phyloP scores from a whole-genome alignment of 2,797 vertebrate genomes.

The Pterois miles region DNA sequence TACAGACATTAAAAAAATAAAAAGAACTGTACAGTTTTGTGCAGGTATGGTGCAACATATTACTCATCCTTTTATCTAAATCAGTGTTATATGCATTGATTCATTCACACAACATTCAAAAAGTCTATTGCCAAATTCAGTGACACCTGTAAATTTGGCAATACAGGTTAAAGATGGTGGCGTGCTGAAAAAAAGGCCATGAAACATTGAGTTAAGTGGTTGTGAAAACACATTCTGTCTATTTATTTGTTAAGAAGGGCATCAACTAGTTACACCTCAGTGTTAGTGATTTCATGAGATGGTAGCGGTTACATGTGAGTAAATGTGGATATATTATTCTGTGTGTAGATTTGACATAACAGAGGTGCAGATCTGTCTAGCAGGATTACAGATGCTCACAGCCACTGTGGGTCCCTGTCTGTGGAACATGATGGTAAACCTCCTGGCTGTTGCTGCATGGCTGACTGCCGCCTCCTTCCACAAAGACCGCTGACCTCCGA shows the following conservation, averaged over 20 bases:
- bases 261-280: neutral
- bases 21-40: neutral
- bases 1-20: no score
- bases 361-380: slow-evolving; percentile 78
- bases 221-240: neutral
- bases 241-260: neutral
- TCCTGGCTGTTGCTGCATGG: slow-evolving; percentile 49
- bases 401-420: slow-evolving; percentile 66
- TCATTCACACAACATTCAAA: neutral
- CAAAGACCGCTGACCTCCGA: slow-evolving; percentile 16
- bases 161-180: neutral
- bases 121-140: neutral
- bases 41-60: neutral
- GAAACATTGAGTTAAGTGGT: neutral
- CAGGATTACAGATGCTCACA: slow-evolving; percentile 74
- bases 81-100: neutral
- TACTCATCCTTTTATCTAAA: neutral
- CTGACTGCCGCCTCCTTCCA: slow-evolving; percentile 45
- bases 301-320: neutral
- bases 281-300: neutral
- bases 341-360: slow-evolving; percentile 76
- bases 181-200: neutral
- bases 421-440: slow-evolving; percentile 76
- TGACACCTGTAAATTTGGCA: neutral
- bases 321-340: slow-evolving; percentile 53